Evolutionary conservation across 2,888 invertebrate genomes (phyloP).

Genomic region (Pachycephus smyrnensis): DNA sequence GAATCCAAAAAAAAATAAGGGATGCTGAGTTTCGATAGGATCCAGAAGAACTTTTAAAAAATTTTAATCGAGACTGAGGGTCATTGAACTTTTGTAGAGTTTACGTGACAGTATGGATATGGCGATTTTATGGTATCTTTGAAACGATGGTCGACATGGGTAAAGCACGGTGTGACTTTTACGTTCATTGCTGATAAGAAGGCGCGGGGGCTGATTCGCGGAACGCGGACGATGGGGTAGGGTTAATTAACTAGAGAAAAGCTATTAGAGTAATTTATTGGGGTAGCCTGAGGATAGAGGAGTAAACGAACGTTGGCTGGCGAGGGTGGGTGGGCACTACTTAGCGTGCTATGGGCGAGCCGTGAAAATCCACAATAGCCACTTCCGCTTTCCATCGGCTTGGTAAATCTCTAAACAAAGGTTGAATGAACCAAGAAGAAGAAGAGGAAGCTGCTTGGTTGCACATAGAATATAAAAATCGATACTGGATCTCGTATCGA

Average conservation of each 20-base stretch:
- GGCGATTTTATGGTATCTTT: background rate
- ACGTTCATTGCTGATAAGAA: background rate
- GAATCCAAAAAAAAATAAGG: too few relatives aligned
- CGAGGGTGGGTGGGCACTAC: background rate
- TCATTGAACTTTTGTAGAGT: background rate
- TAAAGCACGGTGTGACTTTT: background rate
- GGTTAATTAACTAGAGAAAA: conserved; percentile 44
- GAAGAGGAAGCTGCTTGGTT: background rate
- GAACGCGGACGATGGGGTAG: conserved; percentile 2
- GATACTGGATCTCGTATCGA: background rate
- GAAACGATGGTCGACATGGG: background rate
- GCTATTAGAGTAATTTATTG: conserved; percentile 48
- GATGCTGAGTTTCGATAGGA: background rate
- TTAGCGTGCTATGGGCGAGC: conserved; percentile 3
- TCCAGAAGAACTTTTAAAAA: background rate
- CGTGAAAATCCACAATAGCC: background rate
- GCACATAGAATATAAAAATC: background rate
- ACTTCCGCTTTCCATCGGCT: background rate
- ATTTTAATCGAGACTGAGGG: background rate
- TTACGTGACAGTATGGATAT: background rate
- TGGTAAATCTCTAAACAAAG: conserved; percentile 5
- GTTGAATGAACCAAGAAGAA: background rate
- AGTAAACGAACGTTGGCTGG: background rate
- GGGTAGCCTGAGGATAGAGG: conserved; percentile 29
- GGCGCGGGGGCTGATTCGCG: background rate